Evolutionary conservation across 2,113 vertebrate genomes (phyloP), one percentile per base, ranked within the genome.

Genomic region (Ramphastos sulfuratus): DNA sequence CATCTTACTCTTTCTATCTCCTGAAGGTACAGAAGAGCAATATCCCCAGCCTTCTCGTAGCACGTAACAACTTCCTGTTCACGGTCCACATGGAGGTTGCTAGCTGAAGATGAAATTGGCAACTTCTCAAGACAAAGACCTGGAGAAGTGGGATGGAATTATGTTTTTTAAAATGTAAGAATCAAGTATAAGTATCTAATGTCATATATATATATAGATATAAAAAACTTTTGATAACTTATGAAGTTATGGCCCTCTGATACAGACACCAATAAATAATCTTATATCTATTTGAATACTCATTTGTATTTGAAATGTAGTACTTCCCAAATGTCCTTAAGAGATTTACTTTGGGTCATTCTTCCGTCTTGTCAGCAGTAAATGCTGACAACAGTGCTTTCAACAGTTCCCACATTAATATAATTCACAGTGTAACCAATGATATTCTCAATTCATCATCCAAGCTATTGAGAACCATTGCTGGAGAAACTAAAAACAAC

Each of bases 1-100:
- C 87, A 92, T 48, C 97, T 97, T 93, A 99, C 99, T 98, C 98
- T 99, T 95, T 99, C 99, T 80, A 99, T 98, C 96, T 99, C 99
- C 95, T 99, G 99, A 88, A 99, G 98, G 95, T 99, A 99, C 10
- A 99, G 96, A 35, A 99, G 98, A 33, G 99, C 99, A 15, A 99
- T 99, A 97, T 99, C 99, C 89, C 99, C 99, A 9, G 99, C 98
- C 85, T 99, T 99, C 96, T 99, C 99, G 1, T 99, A 99, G 95
- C 99, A 99, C 2, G 97, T 99, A 97, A 99, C 98, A 79, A 99
- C 98, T 27, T 99, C 99, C 95, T 99, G 98, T 7, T 99, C 99
- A 39, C 96, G 97, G 64, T 99, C 98, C 52, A 90, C 77, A 12
- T 96, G 97, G 86, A 97, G 98, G 81, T 98, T 98, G 81, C 98